A percentile compares a stretch with the other conserved stretches of the same genome.
phyloP scores from a whole-genome alignment of 2,888 invertebrate genomes.

The Drosophila borealis region DNA sequence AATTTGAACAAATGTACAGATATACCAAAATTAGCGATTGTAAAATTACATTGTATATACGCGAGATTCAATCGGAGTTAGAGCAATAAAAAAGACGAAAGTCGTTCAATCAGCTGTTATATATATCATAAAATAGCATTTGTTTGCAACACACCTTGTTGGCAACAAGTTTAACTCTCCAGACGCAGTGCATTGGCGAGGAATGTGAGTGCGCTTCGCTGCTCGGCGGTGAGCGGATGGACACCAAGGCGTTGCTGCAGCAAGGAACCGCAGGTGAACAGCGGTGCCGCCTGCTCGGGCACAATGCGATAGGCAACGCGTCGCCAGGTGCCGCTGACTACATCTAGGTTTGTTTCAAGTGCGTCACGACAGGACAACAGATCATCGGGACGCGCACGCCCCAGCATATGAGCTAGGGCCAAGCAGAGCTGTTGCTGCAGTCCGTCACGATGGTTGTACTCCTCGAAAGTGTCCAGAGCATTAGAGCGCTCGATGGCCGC shows the following conservation, averaged over 20 bases:
- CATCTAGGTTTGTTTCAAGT: conserved; percentile 77
- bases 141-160: neutral
- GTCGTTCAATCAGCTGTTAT: neutral
- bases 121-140: neutral
- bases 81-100: too few relatives aligned
- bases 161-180: conserved; percentile 41
- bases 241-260: conserved; percentile 60
- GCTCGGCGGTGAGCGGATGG: conserved; percentile 31
- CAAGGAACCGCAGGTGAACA: conserved; percentile 70
- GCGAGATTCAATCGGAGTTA: too few relatives aligned
- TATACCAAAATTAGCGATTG: too few relatives aligned
- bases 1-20: too few relatives aligned
- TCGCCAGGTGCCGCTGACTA: conserved; percentile 79
- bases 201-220: conserved; percentile 54
- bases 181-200: conserved; percentile 51
- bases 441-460: conserved; percentile 94
- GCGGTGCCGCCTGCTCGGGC: conserved; percentile 82
- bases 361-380: conserved; percentile 85
- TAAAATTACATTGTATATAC: too few relatives aligned
- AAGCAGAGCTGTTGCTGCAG: conserved; percentile 94
- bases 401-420: conserved; percentile 90
- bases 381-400: conserved; percentile 87
- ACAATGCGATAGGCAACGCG: conserved; percentile 83
- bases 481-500: conserved; percentile 91
- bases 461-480: conserved; percentile 92